Evolutionary conservation across 2,113 vertebrate species (phyloP), one percentile per base, ranked within the genome.

Genomic region (Acrocephalus kingi): DNA sequence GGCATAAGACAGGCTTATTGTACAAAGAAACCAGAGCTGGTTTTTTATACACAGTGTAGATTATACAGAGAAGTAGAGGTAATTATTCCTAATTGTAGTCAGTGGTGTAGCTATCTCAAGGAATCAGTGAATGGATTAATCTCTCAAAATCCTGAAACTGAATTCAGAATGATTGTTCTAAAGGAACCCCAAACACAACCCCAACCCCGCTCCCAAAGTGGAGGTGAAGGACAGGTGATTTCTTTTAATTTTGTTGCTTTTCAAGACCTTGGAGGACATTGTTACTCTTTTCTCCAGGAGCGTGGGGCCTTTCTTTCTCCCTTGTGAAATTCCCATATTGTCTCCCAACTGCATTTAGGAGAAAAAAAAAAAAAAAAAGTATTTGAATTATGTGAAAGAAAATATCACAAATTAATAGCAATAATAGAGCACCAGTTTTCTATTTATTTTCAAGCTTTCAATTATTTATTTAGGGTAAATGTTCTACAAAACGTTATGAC

Each of bases 271-370:
- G 30, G 15, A 41, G 74, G 35, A 46, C 8, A 21, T 19, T 49
- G 33, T 41, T 58, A 27, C 22, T 71, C 31, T 91, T 27, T 76
- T 59, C 41, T n/a, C 6, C 5, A 4, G 30, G 25, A 84, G 2
- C 0, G 1, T 6, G 9, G 4, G 22, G 4, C n/a, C 22, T 46
- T 80, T 21, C 12, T 75, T 68, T 21, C 7, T 79, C 8, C 15
- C 9, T 43, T 58, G 21, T 81, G 37, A 84, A 89, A 81, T 66
- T 74, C 17, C 31, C 21, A 11, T 20, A 3, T 56, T 74, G 21
- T 64, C 8, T 80, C 17, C 23, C 45, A 66, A 24, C 33, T 41
- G 12, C 24, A 20, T 72, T 59, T 43, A n/a, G 3, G 16, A 11
- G 21, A 48, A 48, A 33, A 45, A 71, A 48, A n/a, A 45, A 71